Evolutionary conservation across 2,888 invertebrate genomes (phyloP).

Genomic region (Augiades crinisus): DNA sequence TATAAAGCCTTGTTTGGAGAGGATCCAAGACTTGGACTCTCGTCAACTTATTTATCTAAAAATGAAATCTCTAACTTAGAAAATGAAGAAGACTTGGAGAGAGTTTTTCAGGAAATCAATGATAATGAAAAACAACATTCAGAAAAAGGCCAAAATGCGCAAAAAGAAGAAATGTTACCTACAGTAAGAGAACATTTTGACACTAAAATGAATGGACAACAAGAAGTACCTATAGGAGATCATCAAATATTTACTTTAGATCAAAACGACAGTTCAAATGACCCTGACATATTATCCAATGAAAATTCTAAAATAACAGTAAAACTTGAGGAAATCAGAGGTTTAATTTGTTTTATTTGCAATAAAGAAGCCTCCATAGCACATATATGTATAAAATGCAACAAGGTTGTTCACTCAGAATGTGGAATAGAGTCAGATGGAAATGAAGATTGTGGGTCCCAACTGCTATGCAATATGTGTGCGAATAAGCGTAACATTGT

Average conservation of each 20-base stretch:
- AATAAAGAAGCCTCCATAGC: too few relatives aligned
- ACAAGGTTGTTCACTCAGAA: not conserved
- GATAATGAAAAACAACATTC: slow-evolving; percentile 29
- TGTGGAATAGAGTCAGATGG: not conserved
- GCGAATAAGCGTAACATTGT: not conserved
- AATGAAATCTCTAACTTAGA: slow-evolving; percentile 23
- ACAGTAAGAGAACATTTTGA: too few relatives aligned
- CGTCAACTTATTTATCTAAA: slow-evolving; percentile 20
- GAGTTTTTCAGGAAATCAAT: slow-evolving; percentile 25
- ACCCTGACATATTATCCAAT: too few relatives aligned
- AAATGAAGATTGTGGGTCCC: not conserved
- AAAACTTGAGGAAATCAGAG: too few relatives aligned
- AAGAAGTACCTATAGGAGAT: too few relatives aligned
- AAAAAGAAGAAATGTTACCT: too few relatives aligned
- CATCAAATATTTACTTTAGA: too few relatives aligned
- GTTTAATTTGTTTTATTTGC: too few relatives aligned
- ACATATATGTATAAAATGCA: not conserved
- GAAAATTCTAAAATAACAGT: too few relatives aligned
- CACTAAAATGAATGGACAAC: too few relatives aligned
- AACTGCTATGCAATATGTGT: not conserved
- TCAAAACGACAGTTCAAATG: too few relatives aligned
- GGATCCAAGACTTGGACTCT: slow-evolving; percentile 26
- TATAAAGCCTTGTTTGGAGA: slow-evolving; percentile 38
- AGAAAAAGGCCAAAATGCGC: too few relatives aligned
- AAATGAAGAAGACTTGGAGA: slow-evolving; percentile 26